phyloP scores from a whole-genome alignment of 2,888 invertebrate species.

The Tetanocera ferruginea region DNA sequence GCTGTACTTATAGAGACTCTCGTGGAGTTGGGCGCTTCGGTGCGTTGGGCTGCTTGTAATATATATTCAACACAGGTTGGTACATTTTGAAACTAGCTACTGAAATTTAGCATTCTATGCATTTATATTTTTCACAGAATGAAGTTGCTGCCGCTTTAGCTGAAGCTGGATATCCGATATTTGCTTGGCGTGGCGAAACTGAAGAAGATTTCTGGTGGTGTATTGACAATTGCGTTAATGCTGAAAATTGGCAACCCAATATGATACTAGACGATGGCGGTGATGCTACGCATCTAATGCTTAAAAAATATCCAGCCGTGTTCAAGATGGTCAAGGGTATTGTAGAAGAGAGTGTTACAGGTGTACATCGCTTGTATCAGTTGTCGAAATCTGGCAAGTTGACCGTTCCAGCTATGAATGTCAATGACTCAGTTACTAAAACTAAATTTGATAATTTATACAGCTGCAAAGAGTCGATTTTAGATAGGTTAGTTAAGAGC shows the following conservation, averaged over 20 bases:
- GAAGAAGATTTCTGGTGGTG: constrained; percentile 99
- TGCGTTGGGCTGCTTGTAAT: constrained; percentile 98
- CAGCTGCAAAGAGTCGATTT: constrained; percentile 92
- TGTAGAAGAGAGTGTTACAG: constrained; percentile 97
- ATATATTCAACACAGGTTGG: constrained; percentile 94
- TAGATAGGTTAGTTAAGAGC: constrained; percentile 76
- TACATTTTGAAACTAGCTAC: not conserved
- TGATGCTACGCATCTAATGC: constrained; percentile 95
- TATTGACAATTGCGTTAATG: constrained; percentile 94
- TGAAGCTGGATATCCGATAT: constrained; percentile 89
- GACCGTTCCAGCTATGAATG: constrained; percentile 97
- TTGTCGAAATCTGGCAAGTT: constrained; percentile 94
- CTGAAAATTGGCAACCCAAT: constrained; percentile 96
- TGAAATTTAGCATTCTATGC: not conserved
- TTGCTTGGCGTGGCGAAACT: constrained; percentile 97
- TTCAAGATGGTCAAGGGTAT: constrained; percentile 96
- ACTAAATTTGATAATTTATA: constrained; percentile 98
- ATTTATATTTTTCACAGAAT: constrained; percentile 75
- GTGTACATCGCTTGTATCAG: constrained; percentile 97
- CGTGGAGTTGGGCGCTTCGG: constrained; percentile 88
- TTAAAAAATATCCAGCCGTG: constrained; percentile 93
- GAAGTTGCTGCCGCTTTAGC: constrained; percentile 97
- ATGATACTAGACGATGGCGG: constrained; percentile 98
- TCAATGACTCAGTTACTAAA: constrained; percentile 98
- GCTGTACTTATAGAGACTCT: constrained; percentile 94